Conservation (phyloP, 92 coral and sea anemone genomes). For the Chrysogorgia sp. region DNA sequence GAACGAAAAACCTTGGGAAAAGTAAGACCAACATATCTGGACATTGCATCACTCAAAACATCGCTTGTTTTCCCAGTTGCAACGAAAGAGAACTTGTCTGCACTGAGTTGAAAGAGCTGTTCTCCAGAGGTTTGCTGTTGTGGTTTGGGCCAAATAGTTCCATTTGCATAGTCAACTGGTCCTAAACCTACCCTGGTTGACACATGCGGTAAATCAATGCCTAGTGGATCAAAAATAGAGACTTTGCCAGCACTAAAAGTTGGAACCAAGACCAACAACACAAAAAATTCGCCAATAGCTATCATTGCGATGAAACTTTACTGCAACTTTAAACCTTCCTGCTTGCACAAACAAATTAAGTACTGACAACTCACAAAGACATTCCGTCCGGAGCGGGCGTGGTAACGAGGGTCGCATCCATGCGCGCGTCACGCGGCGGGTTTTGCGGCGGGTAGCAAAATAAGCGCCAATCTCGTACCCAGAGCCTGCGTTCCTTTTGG, state of each 20-base stretch:
- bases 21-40: slow-evolving; percentile 68
- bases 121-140: slow-evolving; percentile 63
- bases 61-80: slow-evolving; percentile 68
- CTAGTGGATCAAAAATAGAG: neutral
- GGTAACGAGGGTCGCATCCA: no score
- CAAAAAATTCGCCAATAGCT: neutral
- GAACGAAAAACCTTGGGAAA: slow-evolving; percentile 65
- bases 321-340: no score
- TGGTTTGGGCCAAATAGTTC: slow-evolving; percentile 89
- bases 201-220: slow-evolving; percentile 4
- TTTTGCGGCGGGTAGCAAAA: no score
- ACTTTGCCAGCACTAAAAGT: neutral
- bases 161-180: slow-evolving; percentile 74
- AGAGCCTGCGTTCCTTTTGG: no score
- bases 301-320: no score
- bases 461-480: no score
- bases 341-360: no score
- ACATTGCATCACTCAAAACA: slow-evolving; percentile 69
- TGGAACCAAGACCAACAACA: neutral
- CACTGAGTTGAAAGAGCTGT: slow-evolving; percentile 51
- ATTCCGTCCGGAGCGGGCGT: no score
- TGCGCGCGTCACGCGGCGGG: no score
- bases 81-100: slow-evolving; percentile 60
- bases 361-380: no score
- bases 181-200: slow-evolving; percentile 3